Evolutionary conservation across 2,888 invertebrate genomes (phyloP).

Genomic region (Dascillus cervinus): DNA sequence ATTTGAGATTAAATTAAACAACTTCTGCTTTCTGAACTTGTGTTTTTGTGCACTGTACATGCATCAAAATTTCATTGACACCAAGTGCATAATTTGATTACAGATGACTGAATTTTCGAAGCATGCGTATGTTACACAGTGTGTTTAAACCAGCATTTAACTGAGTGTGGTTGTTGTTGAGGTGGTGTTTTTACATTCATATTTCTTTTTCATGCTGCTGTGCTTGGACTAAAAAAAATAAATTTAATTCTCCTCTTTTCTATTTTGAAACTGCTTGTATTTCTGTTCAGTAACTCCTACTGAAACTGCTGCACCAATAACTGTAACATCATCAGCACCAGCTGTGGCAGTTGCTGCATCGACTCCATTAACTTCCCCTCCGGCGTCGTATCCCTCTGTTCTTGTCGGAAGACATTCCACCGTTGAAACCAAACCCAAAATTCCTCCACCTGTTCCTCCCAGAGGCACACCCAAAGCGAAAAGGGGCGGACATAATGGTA

Average conservation of each 20-base stretch:
- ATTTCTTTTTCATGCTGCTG: slow-evolving; percentile 29
- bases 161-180: no score
- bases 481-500: slow-evolving; percentile 44
- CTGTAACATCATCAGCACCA: slow-evolving; percentile 30
- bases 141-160: no score
- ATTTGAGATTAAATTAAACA: no score
- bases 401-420: slow-evolving; percentile 55
- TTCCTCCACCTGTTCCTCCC: slow-evolving; percentile 85
- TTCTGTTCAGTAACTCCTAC: slow-evolving; percentile 46
- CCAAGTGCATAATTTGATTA: no score
- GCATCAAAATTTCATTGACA: no score
- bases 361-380: slow-evolving; percentile 43
- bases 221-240: slow-evolving; percentile 10
- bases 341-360: slow-evolving; percentile 36
- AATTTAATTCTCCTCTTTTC: slow-evolving; percentile 19
- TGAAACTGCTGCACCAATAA: slow-evolving; percentile 49
- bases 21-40: no score
- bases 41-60: no score
- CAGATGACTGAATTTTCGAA: no score
- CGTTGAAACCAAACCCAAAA: slow-evolving; percentile 58
- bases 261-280: slow-evolving; percentile 26
- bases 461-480: slow-evolving; percentile 67
- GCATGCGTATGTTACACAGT: no score
- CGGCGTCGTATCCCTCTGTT: slow-evolving; percentile 64
- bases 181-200: slow-evolving; percentile 14